Base-by-base conservation (phyloP, 2,888 invertebrate species). In the Cosmorhoe ocellata region DNA sequence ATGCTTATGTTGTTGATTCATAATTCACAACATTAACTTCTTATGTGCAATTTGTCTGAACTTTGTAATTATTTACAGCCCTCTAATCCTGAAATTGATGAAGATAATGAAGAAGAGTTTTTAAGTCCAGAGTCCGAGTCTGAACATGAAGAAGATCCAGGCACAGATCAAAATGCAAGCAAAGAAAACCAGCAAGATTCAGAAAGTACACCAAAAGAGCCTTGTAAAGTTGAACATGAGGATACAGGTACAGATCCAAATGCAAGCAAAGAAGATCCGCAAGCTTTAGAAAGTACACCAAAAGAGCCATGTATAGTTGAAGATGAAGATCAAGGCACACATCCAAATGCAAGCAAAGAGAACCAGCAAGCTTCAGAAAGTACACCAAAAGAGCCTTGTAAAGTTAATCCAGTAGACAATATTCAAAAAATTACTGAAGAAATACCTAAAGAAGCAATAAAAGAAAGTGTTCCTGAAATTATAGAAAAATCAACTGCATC, bases 61-160 rank as follows among this genome's bases (percentile, higher is more conserved):
- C 5, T 24, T 24, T 1, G 7, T 14, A 14, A 18, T 18, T 33
- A 31, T n/a, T 51, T 51, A 43, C 56, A 74, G 66, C 48, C 64
- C 66, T 69, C 61, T 34, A 79, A 79, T 63, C 65, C 67, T 40
- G 76, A 81, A 57, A 74, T 79, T 53, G 81, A 84, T 45, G 91
- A 91, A 41, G 91, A 82, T 62, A 89, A 87, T 39, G 85, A 89
- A 56, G 90, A 90, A 56, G 92, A 89, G 69, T 90, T 89, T 62
- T 66, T 89, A 55, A 89, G 88, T 63, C 89, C 88, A 46, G 86
- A 88, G 67, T 89, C 88, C 54, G 87, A 88, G 71, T 79, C 83
- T 51, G 80, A 86, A 49, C 76, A 81, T 66, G 84, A 84, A 61
- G 84, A 84, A 61, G 79, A 79, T 57, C 76, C 79, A 59, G 71